Evolutionary conservation across 2,888 invertebrate genomes (phyloP).

Genomic region (Idaea aversata): DNA sequence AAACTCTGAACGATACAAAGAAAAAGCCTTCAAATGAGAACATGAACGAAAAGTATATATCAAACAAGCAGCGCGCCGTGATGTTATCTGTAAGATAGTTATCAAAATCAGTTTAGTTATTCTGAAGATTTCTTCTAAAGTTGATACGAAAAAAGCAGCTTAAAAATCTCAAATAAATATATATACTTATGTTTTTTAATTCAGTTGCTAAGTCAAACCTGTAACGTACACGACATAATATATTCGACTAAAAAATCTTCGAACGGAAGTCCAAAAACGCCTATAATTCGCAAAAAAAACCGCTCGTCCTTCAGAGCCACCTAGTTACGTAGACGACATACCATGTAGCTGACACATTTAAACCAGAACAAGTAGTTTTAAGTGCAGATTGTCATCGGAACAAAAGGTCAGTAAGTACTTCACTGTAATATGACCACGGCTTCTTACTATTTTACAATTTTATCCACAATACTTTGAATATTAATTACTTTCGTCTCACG

Average conservation of each 20-base stretch:
- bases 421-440: background rate
- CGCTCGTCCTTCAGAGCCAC: background rate
- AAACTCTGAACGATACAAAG: no score
- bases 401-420: background rate
- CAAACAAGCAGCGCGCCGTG: no score
- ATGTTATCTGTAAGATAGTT: no score
- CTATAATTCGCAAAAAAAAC: constrained; percentile 3
- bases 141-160: no score
- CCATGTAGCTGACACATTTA: constrained; percentile 8
- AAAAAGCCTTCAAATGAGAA: no score
- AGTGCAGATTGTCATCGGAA: constrained; percentile 18
- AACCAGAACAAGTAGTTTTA: constrained; percentile 6
- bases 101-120: no score
- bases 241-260: background rate
- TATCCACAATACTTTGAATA: background rate
- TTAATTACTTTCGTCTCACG: background rate
- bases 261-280: background rate
- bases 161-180: no score
- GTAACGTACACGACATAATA: no score
- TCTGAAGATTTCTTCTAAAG: no score
- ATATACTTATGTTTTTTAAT: no score
- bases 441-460: background rate
- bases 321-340: constrained; percentile 3
- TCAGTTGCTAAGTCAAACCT: no score
- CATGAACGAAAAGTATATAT: no score